These are phyloP conservation scores for Cassiopea xamachana DNA, from an alignment of 30 jellyfish, hydroid and myxozoan species.

Conservation along the genomic window DNA sequence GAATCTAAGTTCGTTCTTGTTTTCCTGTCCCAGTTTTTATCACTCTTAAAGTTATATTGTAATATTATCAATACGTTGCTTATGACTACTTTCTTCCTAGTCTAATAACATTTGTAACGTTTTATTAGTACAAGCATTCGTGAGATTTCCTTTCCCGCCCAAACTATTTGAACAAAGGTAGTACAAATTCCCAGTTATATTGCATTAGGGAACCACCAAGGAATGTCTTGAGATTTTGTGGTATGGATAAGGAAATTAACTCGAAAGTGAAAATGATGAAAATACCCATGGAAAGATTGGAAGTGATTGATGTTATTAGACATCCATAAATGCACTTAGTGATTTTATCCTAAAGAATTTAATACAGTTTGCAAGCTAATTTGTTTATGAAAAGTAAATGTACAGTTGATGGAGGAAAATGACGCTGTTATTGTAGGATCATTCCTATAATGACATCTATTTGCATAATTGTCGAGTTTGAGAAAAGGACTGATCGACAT, in stretches of 20 bases:
- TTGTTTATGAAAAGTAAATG: neutral
- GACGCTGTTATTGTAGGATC: neutral
- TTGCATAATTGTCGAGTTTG: too few species aligned
- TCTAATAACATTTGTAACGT: neutral
- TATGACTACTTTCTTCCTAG: neutral
- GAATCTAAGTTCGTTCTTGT: too few species aligned
- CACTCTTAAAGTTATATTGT: too few species aligned
- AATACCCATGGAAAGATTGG: constrained; percentile 1
- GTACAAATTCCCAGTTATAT: neutral
- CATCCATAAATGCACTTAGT: neutral
- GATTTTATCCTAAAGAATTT: neutral
- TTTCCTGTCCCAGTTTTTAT: too few species aligned
- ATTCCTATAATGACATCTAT: neutral
- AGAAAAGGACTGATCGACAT: too few species aligned
- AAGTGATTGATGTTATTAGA: neutral
- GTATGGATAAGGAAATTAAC: neutral
- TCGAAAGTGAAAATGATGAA: neutral
- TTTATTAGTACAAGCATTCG: neutral
- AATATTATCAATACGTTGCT: neutral
- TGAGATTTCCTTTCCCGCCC: neutral
- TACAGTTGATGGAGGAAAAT: neutral
- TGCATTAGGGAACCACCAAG: constrained; percentile 11
- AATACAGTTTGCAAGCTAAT: neutral
- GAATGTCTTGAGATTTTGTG: neutral
- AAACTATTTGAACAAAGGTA: neutral